Percentiles rank a stretch among this genome's conserved stretches.
phyloP scores from a whole-genome alignment of 2,888 invertebrate species.

The Teinopalpus imperialis region DNA sequence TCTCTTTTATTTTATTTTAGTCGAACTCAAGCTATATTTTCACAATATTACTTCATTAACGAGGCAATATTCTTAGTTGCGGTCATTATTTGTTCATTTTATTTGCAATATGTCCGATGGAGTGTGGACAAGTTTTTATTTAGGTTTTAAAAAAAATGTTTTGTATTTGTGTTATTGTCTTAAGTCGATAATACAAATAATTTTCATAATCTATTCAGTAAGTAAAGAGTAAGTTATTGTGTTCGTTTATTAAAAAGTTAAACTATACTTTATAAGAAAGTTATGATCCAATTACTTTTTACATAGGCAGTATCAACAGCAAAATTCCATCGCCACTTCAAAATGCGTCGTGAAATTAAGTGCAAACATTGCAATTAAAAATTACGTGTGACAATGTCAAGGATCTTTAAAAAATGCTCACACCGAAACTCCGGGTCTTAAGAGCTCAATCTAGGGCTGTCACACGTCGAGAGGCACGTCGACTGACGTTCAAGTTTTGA shows the following conservation, averaged over 20 bases:
- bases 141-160: too few relatives aligned
- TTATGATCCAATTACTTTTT: too few relatives aligned
- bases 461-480: too few relatives aligned
- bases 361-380: constrained; percentile 19
- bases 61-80: background rate
- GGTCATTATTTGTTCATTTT: background rate
- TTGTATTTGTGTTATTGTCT: too few relatives aligned
- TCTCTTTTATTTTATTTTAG: background rate
- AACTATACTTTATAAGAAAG: too few relatives aligned
- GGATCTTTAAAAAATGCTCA: constrained; percentile 14
- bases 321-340: constrained; percentile 7
- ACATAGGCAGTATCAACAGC: too few relatives aligned
- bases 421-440: constrained; percentile 1
- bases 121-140: background rate
- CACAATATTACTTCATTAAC: constrained; percentile 1
- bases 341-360: constrained; percentile 9
- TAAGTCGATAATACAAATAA: too few relatives aligned
- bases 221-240: too few relatives aligned
- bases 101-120: background rate
- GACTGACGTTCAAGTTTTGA: too few relatives aligned
- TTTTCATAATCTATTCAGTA: too few relatives aligned
- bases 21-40: background rate
- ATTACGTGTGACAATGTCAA: constrained; percentile 17
- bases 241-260: too few relatives aligned
- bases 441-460: constrained; percentile 3